phyloP scores from a whole-genome alignment of 2,797 vertebrate species.

The Macroramphosus scolopax region DNA sequence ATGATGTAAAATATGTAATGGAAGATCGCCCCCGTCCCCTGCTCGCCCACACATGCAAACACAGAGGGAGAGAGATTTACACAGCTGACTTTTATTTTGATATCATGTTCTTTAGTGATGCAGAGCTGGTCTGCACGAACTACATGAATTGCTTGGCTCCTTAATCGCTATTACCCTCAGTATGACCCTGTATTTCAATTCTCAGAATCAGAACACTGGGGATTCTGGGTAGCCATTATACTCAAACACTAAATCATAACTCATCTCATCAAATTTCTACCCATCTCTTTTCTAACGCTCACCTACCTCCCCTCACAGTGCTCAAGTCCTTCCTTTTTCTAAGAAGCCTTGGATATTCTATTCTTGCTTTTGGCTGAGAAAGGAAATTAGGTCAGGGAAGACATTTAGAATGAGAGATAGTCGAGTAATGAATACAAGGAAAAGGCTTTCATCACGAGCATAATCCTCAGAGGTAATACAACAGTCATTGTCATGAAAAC shows the following conservation, averaged over 20 bases:
- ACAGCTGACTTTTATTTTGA: no score
- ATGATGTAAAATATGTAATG: no score
- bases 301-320: background rate
- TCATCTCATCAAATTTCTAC: slow-evolving; percentile 25
- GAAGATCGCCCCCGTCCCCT: no score
- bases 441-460: slow-evolving; percentile 30
- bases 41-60: no score
- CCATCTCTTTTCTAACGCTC: slow-evolving; percentile 10
- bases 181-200: slow-evolving; percentile 18
- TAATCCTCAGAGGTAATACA: slow-evolving; percentile 26
- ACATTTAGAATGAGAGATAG: slow-evolving; percentile 40
- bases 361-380: slow-evolving; percentile 22
- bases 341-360: slow-evolving; percentile 7
- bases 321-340: slow-evolving; percentile 11
- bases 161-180: slow-evolving; percentile 6
- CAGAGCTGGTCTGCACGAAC: no score
- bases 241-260: slow-evolving; percentile 17
- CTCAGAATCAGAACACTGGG: slow-evolving; percentile 19
- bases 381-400: slow-evolving; percentile 23
- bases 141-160: slow-evolving; percentile 25
- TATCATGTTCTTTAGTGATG: no score
- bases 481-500: slow-evolving; percentile 27
- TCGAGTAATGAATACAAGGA: slow-evolving; percentile 23
- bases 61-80: no score
- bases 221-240: slow-evolving; percentile 9